Percentiles rank a stretch among this genome's conserved stretches.
Evolutionary conservation across 2,797 vertebrate species (phyloP).

Genomic region (Eurystomus glaucurus): DNA sequence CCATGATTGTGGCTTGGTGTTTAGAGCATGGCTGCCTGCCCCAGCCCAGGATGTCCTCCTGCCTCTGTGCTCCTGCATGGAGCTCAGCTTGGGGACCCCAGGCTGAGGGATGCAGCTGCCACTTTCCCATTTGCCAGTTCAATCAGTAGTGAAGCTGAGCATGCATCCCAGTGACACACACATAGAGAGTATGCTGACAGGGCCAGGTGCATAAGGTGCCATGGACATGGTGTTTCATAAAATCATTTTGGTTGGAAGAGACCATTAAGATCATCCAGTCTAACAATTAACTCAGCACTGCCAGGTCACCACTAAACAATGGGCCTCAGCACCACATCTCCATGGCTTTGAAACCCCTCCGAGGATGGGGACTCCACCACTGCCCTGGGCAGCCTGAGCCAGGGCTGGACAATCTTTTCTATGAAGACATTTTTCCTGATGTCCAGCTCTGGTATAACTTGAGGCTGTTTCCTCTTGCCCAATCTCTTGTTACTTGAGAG

Average conservation of each 20-base stretch:
- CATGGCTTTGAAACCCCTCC: too few relatives aligned
- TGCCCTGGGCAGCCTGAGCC: too few relatives aligned
- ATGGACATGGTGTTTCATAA: too few relatives aligned
- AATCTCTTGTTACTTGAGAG: too few relatives aligned
- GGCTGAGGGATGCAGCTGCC: background rate
- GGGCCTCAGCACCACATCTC: too few relatives aligned
- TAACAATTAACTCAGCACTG: background rate
- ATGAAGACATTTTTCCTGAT: too few relatives aligned
- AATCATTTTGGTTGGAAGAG: too few relatives aligned
- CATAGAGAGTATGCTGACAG: background rate
- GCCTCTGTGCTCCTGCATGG: background rate
- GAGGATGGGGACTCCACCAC: too few relatives aligned
- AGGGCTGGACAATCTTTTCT: too few relatives aligned
- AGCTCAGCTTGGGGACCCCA: background rate
- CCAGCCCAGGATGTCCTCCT: background rate
- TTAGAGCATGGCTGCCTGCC: background rate
- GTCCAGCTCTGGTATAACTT: too few relatives aligned
- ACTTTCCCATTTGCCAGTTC: fast-evolving
- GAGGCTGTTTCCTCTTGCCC: too few relatives aligned
- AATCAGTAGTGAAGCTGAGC: background rate
- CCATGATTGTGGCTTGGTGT: fast-evolving
- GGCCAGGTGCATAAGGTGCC: fast-evolving
- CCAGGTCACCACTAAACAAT: background rate
- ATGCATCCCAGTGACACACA: fast-evolving
- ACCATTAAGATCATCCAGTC: background rate